phyloP scores from a whole-genome alignment of 1,140 invertebrate species.

The Stegodyphus mimosarum region DNA sequence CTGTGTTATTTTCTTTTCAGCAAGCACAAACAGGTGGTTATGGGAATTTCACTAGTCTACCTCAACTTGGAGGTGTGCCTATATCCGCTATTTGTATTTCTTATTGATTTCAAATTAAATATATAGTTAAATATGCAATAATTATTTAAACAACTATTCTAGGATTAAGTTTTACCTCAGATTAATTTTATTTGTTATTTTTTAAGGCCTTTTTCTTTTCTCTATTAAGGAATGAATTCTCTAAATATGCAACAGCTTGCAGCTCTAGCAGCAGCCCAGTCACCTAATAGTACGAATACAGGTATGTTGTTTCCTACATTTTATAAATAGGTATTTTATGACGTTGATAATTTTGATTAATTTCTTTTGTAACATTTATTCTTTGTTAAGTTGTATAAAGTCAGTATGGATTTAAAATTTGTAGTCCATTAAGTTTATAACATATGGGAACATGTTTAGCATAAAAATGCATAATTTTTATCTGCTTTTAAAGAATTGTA shows the following conservation, averaged over 20 bases:
- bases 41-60: constrained; percentile 58
- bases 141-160: background rate
- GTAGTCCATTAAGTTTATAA: too few species aligned
- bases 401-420: too few species aligned
- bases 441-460: too few species aligned
- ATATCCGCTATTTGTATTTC: background rate
- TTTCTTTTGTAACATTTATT: too few species aligned
- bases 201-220: constrained; percentile 7
- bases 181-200: background rate
- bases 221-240: constrained; percentile 71
- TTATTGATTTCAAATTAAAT: background rate
- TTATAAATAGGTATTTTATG: too few species aligned
- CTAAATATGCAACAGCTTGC: constrained; percentile 58
- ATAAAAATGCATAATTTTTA: too few species aligned
- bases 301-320: constrained; percentile 7
- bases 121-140: background rate
- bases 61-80: constrained; percentile 55
- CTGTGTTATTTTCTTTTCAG: constrained; percentile 15
- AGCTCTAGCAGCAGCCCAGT: constrained; percentile 56
- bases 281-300: constrained; percentile 50
- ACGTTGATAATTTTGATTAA: too few species aligned
- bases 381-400: too few species aligned
- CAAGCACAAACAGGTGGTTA: constrained; percentile 57
- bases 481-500: too few species aligned
- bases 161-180: background rate